These are phyloP conservation scores for Diuraphis noxia DNA, from an alignment of 1,140 invertebrate species.

Conservation along the genomic window DNA sequence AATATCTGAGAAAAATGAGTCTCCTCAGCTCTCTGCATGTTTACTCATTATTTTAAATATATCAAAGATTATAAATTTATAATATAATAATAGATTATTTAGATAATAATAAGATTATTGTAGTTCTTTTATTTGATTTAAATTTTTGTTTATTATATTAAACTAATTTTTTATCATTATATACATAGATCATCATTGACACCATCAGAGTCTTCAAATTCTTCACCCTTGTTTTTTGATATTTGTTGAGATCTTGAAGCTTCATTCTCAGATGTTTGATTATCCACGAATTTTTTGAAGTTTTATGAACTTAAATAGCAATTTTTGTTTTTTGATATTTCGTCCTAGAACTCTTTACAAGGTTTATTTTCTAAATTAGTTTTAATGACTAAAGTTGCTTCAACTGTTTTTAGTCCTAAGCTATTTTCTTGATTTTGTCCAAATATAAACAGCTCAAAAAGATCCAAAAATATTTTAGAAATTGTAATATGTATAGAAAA, in stretches of 20 bases:
- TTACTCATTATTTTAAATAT: not conserved
- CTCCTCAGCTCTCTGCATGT: not conserved
- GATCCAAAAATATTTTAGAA: too few species aligned
- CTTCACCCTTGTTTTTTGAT: not conserved
- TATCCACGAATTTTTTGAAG: not conserved
- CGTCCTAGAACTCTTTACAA: not conserved
- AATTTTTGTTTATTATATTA: too few species aligned
- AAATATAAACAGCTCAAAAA: too few species aligned
- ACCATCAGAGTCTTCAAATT: not conserved
- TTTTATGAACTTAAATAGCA: conserved; percentile 2
- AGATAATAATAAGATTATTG: too few species aligned
- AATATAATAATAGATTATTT: too few species aligned
- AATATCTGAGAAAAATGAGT: not conserved
- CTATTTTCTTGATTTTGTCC: not conserved
- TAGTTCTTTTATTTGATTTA: too few species aligned
- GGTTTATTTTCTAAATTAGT: conserved; percentile 7
- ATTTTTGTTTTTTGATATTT: not conserved
- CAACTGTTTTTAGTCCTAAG: not conserved
- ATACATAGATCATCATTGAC: not conserved
- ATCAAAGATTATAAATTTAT: too few species aligned
- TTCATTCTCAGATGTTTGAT: not conserved
- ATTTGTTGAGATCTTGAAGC: conserved; percentile 5
- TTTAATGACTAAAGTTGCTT: not conserved
- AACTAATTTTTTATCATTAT: too few species aligned
- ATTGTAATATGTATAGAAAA: too few species aligned